Evolutionary conservation across 1,140 invertebrate species (phyloP).

Genomic region (Mesaphorura yosii): DNA sequence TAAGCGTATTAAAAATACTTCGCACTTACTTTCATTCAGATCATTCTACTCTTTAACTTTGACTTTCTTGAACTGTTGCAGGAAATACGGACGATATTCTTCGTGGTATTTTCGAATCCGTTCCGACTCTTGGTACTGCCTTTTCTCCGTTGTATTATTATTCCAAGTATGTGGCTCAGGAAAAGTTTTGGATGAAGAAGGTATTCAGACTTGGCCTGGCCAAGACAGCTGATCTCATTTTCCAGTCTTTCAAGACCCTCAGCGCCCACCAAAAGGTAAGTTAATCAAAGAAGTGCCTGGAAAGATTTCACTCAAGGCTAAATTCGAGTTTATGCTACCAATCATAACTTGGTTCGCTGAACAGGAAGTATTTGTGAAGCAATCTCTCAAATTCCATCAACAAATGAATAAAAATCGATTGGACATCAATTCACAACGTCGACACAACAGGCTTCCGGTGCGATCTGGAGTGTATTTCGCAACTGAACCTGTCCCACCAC

Average conservation of each 20-base stretch:
- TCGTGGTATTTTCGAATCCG: slow-evolving; percentile 23
- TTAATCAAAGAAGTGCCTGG: neutral
- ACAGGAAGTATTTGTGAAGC: slow-evolving; percentile 15
- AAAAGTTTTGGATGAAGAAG: neutral
- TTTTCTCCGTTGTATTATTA: slow-evolving; percentile 24
- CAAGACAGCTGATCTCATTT: slow-evolving; percentile 10
- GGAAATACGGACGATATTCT: slow-evolving; percentile 13
- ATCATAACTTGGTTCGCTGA: neutral
- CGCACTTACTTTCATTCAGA: slow-evolving; percentile 1
- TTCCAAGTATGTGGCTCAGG: slow-evolving; percentile 14
- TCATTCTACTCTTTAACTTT: neutral
- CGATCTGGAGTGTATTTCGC: neutral
- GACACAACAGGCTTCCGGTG: neutral
- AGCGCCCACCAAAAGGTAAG: slow-evolving; percentile 14
- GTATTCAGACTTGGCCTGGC: neutral
- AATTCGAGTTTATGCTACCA: neutral
- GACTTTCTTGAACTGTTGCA: slow-evolving; percentile 8
- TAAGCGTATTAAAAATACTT: neutral
- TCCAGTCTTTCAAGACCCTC: slow-evolving; percentile 9
- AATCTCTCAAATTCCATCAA: slow-evolving; percentile 2
- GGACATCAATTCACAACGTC: neutral
- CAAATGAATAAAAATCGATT: neutral
- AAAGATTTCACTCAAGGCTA: neutral
- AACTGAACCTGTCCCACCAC: neutral
- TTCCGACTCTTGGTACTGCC: slow-evolving; percentile 6